phyloP scores from a whole-genome alignment of 2,888 invertebrate species.

The Autographa pulchrina region DNA sequence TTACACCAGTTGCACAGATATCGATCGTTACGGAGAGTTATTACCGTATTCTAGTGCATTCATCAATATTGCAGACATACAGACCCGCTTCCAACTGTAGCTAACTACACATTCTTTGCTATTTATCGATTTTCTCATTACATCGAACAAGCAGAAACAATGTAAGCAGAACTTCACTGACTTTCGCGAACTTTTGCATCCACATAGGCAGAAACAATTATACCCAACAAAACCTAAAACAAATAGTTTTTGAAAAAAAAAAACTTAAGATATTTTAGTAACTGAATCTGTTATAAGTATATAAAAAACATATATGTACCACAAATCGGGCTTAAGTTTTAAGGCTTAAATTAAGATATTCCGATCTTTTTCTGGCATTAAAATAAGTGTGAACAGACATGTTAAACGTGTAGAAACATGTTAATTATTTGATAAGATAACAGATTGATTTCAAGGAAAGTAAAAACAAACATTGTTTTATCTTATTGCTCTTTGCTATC shows the following conservation, averaged over 20 bases:
- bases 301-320: too few species aligned
- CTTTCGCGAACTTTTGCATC: too few species aligned
- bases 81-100: slow-evolving; percentile 16
- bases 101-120: slow-evolving; percentile 25
- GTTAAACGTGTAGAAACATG: slow-evolving; percentile 12
- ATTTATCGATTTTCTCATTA: slow-evolving; percentile 6
- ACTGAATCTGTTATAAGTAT: too few species aligned
- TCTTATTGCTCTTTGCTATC: slow-evolving; percentile 33
- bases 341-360: too few species aligned
- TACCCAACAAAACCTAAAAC: too few species aligned
- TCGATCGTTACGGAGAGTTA: slow-evolving; percentile 49
- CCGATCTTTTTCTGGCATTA: not conserved
- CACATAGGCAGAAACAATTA: too few species aligned
- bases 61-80: slow-evolving; percentile 40
- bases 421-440: slow-evolving; percentile 44
- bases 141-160: not conserved
- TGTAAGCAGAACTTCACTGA: too few species aligned
- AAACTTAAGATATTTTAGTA: too few species aligned
- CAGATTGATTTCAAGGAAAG: slow-evolving; percentile 44
- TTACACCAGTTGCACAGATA: slow-evolving; percentile 50
- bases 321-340: too few species aligned
- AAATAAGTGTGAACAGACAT: slow-evolving; percentile 16
- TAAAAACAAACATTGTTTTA: slow-evolving; percentile 38
- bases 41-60: slow-evolving; percentile 38
- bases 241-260: too few species aligned